A percentile compares a stretch with the other conserved stretches of the same genome.
Evolutionary conservation across 2,888 invertebrate genomes (phyloP).

Genomic region (Diabrotica balteata): DNA sequence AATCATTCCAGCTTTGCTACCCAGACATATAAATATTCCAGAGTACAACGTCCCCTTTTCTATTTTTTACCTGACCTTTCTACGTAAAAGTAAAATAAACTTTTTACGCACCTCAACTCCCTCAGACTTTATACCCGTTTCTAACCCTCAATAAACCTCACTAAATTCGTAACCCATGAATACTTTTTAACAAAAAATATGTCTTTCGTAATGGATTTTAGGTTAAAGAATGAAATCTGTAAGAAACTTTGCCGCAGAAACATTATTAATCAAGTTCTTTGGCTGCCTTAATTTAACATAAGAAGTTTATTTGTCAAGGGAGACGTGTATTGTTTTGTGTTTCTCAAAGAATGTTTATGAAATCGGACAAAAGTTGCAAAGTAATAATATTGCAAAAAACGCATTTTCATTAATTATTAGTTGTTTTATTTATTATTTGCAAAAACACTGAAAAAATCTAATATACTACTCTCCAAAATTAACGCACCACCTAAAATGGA

Average conservation of each 20-base stretch:
- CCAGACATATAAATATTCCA: not conserved
- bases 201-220: conserved; percentile 1
- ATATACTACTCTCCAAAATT: too few species aligned
- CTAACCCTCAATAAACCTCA: not conserved
- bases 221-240: not conserved
- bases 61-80: too few species aligned
- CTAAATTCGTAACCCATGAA: not conserved
- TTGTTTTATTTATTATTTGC: too few species aligned
- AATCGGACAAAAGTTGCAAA: too few species aligned
- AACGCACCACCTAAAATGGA: too few species aligned
- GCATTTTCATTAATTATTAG: too few species aligned
- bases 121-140: not conserved
- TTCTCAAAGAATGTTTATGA: not conserved
- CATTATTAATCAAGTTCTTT: conserved; percentile 10
- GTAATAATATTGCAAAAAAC: too few species aligned
- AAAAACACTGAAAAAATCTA: too few species aligned
- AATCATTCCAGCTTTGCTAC: too few species aligned
- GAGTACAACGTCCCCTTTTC: too few species aligned
- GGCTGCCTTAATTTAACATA: not conserved
- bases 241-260: not conserved
- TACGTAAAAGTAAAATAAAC: not conserved
- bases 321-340: conserved; percentile 1
- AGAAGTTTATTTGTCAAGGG: conserved; percentile 1
- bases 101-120: not conserved
- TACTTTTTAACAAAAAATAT: conserved; percentile 2